phyloP scores from a whole-genome alignment of 2,888 invertebrate species.

The Coleophora deauratella region DNA sequence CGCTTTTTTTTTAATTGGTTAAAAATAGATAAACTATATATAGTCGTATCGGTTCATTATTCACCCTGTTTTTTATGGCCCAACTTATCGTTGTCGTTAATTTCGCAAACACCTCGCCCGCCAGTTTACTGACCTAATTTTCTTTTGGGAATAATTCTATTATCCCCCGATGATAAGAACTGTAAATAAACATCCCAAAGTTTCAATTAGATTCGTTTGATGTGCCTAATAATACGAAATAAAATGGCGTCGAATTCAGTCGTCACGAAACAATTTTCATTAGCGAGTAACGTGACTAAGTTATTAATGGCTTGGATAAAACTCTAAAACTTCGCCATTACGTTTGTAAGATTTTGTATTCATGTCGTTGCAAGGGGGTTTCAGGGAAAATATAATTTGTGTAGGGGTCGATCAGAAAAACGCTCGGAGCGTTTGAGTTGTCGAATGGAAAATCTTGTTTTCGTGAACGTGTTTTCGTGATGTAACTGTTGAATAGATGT shows the following conservation, averaged over 20 bases:
- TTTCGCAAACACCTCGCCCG: background rate
- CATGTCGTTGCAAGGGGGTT: constrained; percentile 23
- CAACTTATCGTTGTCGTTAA: background rate
- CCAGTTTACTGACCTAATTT: background rate
- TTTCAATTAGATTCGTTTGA: constrained; percentile 38
- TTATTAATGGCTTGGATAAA: constrained; percentile 37
- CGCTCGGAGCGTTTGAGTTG: no score
- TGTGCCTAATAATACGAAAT: constrained; percentile 47
- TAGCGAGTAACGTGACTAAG: constrained; percentile 58
- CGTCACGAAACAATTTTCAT: constrained; percentile 66
- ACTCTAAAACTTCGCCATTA: constrained; percentile 36
- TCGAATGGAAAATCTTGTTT: no score
- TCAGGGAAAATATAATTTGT: constrained; percentile 20
- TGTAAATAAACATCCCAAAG: constrained; percentile 20
- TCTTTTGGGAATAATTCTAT: constrained; percentile 8
- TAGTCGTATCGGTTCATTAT: no score
- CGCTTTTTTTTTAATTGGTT: no score
- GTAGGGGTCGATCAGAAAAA: background rate
- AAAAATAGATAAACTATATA: no score
- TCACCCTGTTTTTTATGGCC: background rate
- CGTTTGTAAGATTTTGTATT: constrained; percentile 39
- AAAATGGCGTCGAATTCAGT: constrained; percentile 51
- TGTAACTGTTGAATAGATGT: background rate
- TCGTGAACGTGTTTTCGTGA: no score
- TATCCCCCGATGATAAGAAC: constrained; percentile 11